Base-by-base conservation (phyloP, 1,140 invertebrate genomes). In the Sipha flava region DNA sequence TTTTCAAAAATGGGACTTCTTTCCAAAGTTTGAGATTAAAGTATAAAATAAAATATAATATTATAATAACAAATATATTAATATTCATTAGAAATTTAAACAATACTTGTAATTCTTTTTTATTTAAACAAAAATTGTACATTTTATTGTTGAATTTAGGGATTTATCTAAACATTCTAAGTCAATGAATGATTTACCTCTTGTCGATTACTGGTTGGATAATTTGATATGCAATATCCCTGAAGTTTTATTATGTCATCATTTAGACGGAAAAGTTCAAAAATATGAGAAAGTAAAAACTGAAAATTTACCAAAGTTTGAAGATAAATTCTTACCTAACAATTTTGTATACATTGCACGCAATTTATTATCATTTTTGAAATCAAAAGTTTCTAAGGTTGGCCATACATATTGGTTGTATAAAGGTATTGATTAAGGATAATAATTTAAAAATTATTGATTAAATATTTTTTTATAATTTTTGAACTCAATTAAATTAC, bases 351-450 rank as follows among this genome's bases (percentile, higher is more conserved):
- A 97, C 85, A 92, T 98, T 16, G 95, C 95, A 0, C 94, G 96
- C 84, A 96, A 96, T 87, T 96, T 97, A 80, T 85, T 97, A 29
- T 93, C 94, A 12, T 98, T 98, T 84, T 84, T 98, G 4, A 97
- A 96, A 84, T 91, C 91, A 1, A 97, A 97, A 85, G 95, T 94
- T 3, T 97, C 95, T 0, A 96, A 96, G 86, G 93, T 95, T 79
- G 96, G 95, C 0, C 95, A 97, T 83, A 98, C 96, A 0, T 98
- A 98, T 85, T 98, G 95, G 96, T 85, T 98, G 31, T 97, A 97
- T 84, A 98, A 97, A 88, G 94, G 90, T 89, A 84, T 23, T 21
- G 14, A 6, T 43, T 26, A 4, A 26, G 6, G 14, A 66, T 23
- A 0, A 37, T 0, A 26, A n/a, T 37, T 0, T 1, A 34, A 21